Evolutionary conservation across 2,888 invertebrate genomes (phyloP).

Genomic region (Brachypalpus laphriformis): DNA sequence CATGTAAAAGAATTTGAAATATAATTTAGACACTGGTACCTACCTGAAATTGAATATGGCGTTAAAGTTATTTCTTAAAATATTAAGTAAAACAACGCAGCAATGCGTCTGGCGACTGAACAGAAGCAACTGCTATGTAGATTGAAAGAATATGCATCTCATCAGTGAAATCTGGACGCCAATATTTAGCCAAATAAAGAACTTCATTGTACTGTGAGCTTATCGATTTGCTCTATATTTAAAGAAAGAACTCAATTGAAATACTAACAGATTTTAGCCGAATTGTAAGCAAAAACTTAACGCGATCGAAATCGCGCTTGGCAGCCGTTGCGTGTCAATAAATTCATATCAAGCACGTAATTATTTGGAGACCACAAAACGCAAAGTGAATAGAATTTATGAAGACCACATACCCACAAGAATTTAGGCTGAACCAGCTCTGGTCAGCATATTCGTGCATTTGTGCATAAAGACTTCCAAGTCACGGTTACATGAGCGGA

Average conservation of each 20-base stretch:
- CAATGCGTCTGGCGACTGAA: background rate
- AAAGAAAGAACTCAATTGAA: background rate
- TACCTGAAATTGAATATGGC: no score
- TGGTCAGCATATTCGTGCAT: no score
- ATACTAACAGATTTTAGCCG: no score
- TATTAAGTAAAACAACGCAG: background rate
- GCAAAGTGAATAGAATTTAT: no score
- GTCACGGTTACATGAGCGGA: no score
- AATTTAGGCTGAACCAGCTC: no score
- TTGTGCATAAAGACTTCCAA: no score
- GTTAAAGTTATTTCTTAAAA: background rate
- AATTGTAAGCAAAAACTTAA: no score
- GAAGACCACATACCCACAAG: no score
- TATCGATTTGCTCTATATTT: background rate
- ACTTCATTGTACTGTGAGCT: background rate
- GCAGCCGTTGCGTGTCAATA: background rate
- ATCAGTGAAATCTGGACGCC: background rate
- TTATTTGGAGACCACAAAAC: background rate
- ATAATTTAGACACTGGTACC: no score
- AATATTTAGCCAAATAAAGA: background rate
- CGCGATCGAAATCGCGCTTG: background rate
- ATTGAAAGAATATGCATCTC: no score
- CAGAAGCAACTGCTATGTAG: no score
- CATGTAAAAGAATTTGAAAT: background rate
- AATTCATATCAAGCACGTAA: background rate